Evolutionary conservation across 2,797 vertebrate genomes (phyloP).

Genomic region (Lutjanus campechanus): DNA sequence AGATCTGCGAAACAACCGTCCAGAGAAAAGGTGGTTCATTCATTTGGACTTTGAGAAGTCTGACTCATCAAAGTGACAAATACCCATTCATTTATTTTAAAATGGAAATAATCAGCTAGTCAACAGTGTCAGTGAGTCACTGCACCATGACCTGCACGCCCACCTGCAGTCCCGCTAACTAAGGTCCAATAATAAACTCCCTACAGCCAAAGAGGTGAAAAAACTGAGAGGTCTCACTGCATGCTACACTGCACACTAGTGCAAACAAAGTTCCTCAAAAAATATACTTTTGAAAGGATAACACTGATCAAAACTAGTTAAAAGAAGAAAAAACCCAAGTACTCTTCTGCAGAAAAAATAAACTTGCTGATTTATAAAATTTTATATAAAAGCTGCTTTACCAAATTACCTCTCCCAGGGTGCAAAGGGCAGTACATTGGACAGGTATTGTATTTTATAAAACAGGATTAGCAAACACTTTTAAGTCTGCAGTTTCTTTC

Average conservation of each 20-base stretch:
- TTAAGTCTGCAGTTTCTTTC: not conserved
- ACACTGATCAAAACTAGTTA: not conserved
- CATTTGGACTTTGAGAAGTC: constrained; percentile 17
- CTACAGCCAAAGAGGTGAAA: constrained; percentile 4
- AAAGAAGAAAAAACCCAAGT: not conserved
- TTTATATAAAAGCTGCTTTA: too few relatives aligned
- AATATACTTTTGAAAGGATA: not conserved
- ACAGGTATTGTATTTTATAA: not conserved
- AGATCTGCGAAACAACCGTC: not conserved
- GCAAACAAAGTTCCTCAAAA: not conserved
- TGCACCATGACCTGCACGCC: not conserved
- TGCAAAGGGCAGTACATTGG: not conserved
- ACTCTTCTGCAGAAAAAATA: not conserved
- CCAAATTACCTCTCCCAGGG: not conserved
- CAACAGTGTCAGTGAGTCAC: not conserved
- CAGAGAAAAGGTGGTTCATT: fast-evolving
- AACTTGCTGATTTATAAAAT: too few relatives aligned
- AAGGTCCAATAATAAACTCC: not conserved
- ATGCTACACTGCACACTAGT: not conserved
- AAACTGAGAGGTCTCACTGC: constrained; percentile 13
- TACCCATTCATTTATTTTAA: not conserved
- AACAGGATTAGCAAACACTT: not conserved
- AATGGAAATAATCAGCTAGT: not conserved
- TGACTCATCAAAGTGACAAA: not conserved
- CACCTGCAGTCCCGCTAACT: not conserved